Evolutionary conservation across 2,888 invertebrate species (phyloP), one percentile per base, ranked within the genome.

Genomic region (Nemoura dubitans): DNA sequence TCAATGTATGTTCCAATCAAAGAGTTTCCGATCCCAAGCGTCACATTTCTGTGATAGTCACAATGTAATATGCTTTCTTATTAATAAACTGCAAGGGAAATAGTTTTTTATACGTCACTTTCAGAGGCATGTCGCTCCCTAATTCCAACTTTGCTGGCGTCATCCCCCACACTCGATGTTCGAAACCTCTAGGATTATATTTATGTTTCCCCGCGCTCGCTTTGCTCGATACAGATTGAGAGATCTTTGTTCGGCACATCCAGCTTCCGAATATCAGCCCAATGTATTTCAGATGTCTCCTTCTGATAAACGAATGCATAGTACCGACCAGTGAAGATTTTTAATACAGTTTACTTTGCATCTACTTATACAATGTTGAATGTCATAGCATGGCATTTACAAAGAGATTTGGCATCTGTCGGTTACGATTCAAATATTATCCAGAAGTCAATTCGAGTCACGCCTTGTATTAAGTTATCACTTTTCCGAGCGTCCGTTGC

Each of bases 291-390:
- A 76, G 84, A 84, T 84, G 84, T 84, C 84, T 84, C 84, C 59
- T 59, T 3, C 25, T 21, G 84, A 84, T 84, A 84, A 30, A 27
- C 30, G 21, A 84, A 84, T 43, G 76, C 84, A 3, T 21, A 84
- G 76, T 43, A 84, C 84, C 59, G 2, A 59, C 10, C 59, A 59
- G 59, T 59, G 59, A 59, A 59, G 59, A 59, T 59, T 59, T 59
- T 59, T 59, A 59, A 59, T 59, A 59, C 59, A 59, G 59, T 84
- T 59, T 80, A 42, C 86, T 86, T 86, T 86, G 83, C 86, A 86
- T 86, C 80, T 86, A 82, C 82, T 86, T 86, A 59, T 59, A 86
- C 86, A 82, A 86, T 86, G 81, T 80, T 86, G 82, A 86, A 86
- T 86, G 86, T 86, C 86, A 86, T 78, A 81, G 82, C 43, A 59